A percentile compares a stretch with the other conserved stretches of the same genome.
phyloP scores from a whole-genome alignment of 1,140 invertebrate species.

The Mycetomoellerius zeteki region DNA sequence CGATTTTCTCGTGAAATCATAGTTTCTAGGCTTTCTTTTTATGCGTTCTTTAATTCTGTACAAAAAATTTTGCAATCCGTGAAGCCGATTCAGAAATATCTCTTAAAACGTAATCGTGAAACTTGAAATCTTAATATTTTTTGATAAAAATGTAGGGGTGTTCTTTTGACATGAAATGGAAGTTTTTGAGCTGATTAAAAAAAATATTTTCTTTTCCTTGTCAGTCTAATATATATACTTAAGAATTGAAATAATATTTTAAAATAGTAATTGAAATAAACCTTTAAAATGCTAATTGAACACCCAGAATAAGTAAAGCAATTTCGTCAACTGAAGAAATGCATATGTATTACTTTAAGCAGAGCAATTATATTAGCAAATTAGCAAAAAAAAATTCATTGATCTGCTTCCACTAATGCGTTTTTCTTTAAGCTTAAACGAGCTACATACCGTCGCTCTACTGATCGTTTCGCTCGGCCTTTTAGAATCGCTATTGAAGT shows the following conservation, averaged over 20 bases:
- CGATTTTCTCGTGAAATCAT: too few species aligned
- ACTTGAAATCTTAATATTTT: too few species aligned
- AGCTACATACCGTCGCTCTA: slow-evolving; percentile 35
- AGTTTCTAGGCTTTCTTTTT: too few species aligned
- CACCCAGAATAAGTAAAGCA: background rate
- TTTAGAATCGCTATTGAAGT: slow-evolving; percentile 56
- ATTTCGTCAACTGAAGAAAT: background rate
- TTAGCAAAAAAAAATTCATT: slow-evolving; percentile 14
- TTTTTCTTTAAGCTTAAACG: background rate
- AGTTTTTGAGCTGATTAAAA: too few species aligned
- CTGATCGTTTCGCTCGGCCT: background rate
- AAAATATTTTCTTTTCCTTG: too few species aligned
- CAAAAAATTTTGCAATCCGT: too few species aligned
- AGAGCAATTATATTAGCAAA: slow-evolving; percentile 8
- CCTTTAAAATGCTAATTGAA: background rate
- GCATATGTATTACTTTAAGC: background rate
- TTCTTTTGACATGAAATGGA: too few species aligned
- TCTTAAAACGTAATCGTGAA: too few species aligned
- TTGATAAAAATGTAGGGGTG: too few species aligned
- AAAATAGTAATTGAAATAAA: background rate
- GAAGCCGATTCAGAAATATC: too few species aligned
- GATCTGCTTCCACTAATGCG: background rate
- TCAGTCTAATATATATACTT: background rate
- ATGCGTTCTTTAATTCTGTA: too few species aligned
- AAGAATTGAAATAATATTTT: background rate